Evolutionary conservation across 2,888 invertebrate genomes (phyloP).

Genomic region (Anthrax anthrax): DNA sequence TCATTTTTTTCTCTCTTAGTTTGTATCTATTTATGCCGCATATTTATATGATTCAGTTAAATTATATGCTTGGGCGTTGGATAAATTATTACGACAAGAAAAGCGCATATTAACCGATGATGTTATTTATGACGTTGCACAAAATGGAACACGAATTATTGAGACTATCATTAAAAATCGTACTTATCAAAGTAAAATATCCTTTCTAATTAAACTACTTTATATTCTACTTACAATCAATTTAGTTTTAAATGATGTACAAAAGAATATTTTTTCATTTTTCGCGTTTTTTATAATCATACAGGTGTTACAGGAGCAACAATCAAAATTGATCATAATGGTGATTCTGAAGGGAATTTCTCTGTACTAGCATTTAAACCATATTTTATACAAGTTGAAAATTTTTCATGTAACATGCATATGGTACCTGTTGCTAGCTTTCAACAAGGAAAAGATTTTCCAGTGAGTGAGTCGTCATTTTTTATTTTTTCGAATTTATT

Average conservation of each 20-base stretch:
- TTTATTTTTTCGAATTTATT: too few species aligned
- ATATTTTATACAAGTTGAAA: constrained; percentile 31
- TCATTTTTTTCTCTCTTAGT: constrained; percentile 40
- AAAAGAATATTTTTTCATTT: neutral
- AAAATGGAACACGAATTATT: constrained; percentile 77
- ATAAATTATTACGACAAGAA: constrained; percentile 50
- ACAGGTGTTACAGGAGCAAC: constrained; percentile 88
- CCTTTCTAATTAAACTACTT: too few species aligned
- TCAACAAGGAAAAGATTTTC: constrained; percentile 57
- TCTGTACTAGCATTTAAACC: constrained; percentile 74
- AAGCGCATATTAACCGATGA: constrained; percentile 42
- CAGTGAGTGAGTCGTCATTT: constrained; percentile 55
- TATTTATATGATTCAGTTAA: constrained; percentile 90
- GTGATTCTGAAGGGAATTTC: constrained; percentile 95
- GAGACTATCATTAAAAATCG: constrained; percentile 70
- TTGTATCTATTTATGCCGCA: constrained; percentile 80
- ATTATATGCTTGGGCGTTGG: constrained; percentile 76
- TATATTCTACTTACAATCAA: too few species aligned
- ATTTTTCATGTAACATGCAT: constrained; percentile 57
- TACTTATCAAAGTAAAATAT: constrained; percentile 70
- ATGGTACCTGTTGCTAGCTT: constrained; percentile 78
- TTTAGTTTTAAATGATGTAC: too few species aligned
- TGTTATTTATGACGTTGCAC: constrained; percentile 52
- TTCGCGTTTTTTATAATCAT: constrained; percentile 9
- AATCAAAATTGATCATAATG: constrained; percentile 79